Conservation (phyloP, 2,113 vertebrate genomes). For the Neopipo cinnamomea region DNA sequence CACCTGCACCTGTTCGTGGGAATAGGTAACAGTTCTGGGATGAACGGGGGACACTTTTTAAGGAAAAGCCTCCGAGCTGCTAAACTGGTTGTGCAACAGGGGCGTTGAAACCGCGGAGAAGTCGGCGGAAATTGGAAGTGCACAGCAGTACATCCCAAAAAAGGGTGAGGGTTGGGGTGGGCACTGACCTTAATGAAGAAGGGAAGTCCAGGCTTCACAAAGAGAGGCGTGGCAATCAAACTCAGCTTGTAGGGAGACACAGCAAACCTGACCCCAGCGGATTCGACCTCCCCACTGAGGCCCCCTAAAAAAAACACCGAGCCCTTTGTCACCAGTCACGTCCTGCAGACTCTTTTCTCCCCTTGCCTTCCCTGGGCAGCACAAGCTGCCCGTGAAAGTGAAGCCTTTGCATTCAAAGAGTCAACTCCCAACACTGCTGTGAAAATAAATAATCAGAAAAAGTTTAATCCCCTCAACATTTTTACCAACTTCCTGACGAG, state of each 20-base stretch:
- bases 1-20: slow-evolving; percentile 82
- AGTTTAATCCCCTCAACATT: neutral
- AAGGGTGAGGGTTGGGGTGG: neutral
- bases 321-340: neutral
- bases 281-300: slow-evolving; percentile 84
- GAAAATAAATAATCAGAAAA: neutral
- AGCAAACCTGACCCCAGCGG: slow-evolving; percentile 78
- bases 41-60: neutral
- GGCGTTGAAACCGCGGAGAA: neutral
- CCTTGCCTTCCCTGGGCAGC: neutral
- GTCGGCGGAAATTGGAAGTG: neutral
- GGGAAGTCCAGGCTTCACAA: slow-evolving; percentile 91
- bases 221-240: slow-evolving; percentile 87
- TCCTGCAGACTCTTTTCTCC: neutral
- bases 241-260: slow-evolving; percentile 84
- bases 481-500: neutral
- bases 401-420: neutral
- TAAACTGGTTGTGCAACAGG: neutral
- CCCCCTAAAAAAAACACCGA: slow-evolving; percentile 78
- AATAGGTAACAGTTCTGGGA: neutral
- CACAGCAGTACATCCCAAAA: neutral
- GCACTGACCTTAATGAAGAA: slow-evolving; percentile 83
- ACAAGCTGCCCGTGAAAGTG: neutral
- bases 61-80: neutral
- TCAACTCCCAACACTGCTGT: neutral